Base-by-base conservation (phyloP, 2,113 vertebrate genomes). In the Hiodon alosoides region DNA sequence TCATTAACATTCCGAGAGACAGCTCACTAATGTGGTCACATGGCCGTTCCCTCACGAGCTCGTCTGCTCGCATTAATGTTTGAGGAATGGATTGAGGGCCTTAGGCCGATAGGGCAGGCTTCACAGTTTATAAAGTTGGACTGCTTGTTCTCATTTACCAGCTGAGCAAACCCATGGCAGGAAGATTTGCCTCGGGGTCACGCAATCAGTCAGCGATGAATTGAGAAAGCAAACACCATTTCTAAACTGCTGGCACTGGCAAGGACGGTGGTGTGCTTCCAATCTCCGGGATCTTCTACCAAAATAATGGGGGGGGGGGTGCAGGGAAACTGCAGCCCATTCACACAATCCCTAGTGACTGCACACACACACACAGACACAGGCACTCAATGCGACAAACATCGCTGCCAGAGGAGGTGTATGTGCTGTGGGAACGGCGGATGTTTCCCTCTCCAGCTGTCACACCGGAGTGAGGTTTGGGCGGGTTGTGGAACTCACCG, bases 131-230 rank as follows among this genome's bases (percentile, higher is more conserved):
- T 83, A 80, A 81, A 77, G 59, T 72, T 76, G 78, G 79, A 77
- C 76, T 75, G 52, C 80, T 50, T 80, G 78, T 78, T 81, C 80
- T 80, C 83, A 81, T 83, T 83, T 81, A 81, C 68, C 81, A 76
- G 81, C 77, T 83, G 81, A 83, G 71, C 73, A 79, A 76, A 79
- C 77, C 60, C 70, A 64, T 77, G 77, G 79, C 69, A 57, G 65
- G 75, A 31, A 64, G 67, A 79, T 69, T 67, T 70, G 74, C 76
- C 79, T 77, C 71, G 68, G 69, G 79, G 76, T 82, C 76, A 72
- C 31, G 62, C 72, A 75, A 79, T 80, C 73, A 76, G 77, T 79
- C 78, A 79, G 76, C 61, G 67, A 79, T 75, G 78, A 77, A 67
- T 62, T 69, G 77, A 65, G 66, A 76, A 62, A 75, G 73, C 65